phyloP scores from a whole-genome alignment of 2,888 invertebrate species.

The Melolontha melolontha region DNA sequence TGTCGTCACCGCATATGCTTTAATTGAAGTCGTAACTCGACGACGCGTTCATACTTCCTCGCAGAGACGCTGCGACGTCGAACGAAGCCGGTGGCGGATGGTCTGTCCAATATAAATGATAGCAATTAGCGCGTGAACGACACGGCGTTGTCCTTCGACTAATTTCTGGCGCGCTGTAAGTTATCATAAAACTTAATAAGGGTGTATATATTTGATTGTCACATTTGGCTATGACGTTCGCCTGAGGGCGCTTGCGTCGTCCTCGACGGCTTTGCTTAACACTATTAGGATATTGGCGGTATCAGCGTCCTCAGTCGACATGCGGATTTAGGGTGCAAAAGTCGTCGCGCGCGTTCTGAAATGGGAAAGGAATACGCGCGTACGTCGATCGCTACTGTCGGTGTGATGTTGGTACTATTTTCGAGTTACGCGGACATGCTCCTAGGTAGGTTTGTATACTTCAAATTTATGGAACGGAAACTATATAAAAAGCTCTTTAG shows the following conservation, averaged over 20 bases:
- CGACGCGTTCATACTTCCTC: not conserved
- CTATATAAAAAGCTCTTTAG: no score
- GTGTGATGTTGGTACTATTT: conserved; percentile 50
- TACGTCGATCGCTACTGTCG: conserved; percentile 50
- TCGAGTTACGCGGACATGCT: conserved; percentile 51
- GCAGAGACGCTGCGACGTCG: conserved; percentile 9
- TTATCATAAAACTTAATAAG: conserved; percentile 40
- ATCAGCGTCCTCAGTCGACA: conserved; percentile 28
- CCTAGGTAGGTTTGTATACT: conserved; percentile 17
- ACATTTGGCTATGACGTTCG: conserved; percentile 33
- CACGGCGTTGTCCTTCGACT: conserved; percentile 23
- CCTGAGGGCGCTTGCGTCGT: conserved; percentile 26
- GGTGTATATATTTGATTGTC: conserved; percentile 38
- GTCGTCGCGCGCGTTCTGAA: conserved; percentile 30
- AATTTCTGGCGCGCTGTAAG: conserved; percentile 23
- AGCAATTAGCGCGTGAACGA: conserved; percentile 26
- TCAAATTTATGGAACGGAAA: conserved; percentile 1
- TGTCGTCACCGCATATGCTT: conserved; percentile 28
- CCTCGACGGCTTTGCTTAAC: conserved; percentile 19
- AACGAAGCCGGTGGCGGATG: not conserved
- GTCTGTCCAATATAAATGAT: conserved; percentile 28
- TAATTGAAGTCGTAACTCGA: conserved; percentile 34
- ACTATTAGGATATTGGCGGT: conserved; percentile 15
- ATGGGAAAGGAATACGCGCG: conserved; percentile 56
- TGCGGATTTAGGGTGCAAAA: conserved; percentile 27